phyloP scores from a whole-genome alignment of 2,113 vertebrate species.

The Elachura formosa region DNA sequence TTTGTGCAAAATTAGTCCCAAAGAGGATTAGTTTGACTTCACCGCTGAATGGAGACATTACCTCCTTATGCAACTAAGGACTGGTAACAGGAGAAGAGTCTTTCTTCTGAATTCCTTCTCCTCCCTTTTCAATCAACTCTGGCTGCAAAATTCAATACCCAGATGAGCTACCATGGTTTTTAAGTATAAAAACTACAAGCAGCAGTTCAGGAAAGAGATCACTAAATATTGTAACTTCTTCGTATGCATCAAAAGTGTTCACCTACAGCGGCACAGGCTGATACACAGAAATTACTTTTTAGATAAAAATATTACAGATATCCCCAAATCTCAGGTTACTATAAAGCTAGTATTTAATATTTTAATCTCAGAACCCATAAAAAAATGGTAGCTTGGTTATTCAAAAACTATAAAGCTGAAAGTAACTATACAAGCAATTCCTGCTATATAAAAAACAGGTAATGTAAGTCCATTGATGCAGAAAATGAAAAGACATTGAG shows the following conservation, averaged over 20 bases:
- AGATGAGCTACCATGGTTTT: not conserved
- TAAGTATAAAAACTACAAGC: not conserved
- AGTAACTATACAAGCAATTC: not conserved
- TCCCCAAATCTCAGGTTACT: not conserved
- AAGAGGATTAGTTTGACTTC: constrained; percentile 72
- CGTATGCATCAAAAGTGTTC: not conserved
- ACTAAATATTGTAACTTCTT: not conserved
- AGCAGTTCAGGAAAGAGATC: not conserved
- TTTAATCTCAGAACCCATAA: not conserved
- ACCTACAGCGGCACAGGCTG: not conserved
- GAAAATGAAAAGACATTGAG: not conserved
- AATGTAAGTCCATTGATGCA: not conserved
- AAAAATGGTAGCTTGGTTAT: not conserved
- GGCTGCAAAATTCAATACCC: not conserved
- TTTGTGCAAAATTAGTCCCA: constrained; percentile 72
- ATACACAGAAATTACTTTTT: not conserved
- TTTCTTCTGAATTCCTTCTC: not conserved
- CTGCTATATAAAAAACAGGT: not conserved
- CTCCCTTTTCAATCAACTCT: not conserved
- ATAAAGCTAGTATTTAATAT: not conserved
- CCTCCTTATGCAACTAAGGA: constrained; percentile 54
- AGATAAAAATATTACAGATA: not conserved
- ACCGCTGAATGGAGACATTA: constrained; percentile 65
- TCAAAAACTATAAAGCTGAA: not conserved
- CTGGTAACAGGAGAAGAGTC: constrained; percentile 36